A percentile compares a stretch with the other conserved stretches of the same genome.
These are phyloP conservation scores for Tapera naevia DNA, from an alignment of 2,797 vertebrate genomes.

Conservation along the genomic window DNA sequence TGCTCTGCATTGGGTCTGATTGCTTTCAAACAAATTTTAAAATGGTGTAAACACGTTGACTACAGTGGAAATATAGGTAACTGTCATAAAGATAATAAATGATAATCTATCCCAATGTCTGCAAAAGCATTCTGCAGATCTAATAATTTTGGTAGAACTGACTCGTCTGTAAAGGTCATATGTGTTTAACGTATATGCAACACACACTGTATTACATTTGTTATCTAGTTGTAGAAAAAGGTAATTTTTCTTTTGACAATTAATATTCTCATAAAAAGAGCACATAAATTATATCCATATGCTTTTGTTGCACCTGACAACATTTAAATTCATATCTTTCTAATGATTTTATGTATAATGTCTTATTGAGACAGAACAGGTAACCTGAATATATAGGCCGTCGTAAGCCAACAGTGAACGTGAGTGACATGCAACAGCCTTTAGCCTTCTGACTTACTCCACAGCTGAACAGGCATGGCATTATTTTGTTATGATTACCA, in stretches of 20 bases:
- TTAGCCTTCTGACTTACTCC: not conserved
- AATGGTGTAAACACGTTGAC: not conserved
- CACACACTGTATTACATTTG: not conserved
- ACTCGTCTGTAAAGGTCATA: not conserved
- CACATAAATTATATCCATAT: not conserved
- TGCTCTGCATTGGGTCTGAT: not conserved
- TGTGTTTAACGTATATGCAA: not conserved
- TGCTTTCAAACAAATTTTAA: not conserved
- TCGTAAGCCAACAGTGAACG: not conserved
- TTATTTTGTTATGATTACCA: slow-evolving; percentile 59
- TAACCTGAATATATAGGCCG: not conserved
- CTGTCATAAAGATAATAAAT: not conserved
- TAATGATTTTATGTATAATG: not conserved
- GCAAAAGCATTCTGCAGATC: not conserved
- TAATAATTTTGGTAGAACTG: not conserved
- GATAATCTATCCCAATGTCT: not conserved
- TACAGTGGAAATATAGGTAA: not conserved
- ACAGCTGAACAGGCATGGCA: slow-evolving; percentile 9
- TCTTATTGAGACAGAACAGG: not conserved
- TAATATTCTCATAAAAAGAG: not conserved
- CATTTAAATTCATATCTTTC: not conserved
- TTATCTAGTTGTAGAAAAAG: not conserved
- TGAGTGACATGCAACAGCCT: not conserved
- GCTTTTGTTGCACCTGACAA: not conserved
- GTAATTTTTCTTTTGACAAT: not conserved